Evolutionary conservation across 1,140 invertebrate genomes (phyloP).

Genomic region (Drosophila tsacasi): DNA sequence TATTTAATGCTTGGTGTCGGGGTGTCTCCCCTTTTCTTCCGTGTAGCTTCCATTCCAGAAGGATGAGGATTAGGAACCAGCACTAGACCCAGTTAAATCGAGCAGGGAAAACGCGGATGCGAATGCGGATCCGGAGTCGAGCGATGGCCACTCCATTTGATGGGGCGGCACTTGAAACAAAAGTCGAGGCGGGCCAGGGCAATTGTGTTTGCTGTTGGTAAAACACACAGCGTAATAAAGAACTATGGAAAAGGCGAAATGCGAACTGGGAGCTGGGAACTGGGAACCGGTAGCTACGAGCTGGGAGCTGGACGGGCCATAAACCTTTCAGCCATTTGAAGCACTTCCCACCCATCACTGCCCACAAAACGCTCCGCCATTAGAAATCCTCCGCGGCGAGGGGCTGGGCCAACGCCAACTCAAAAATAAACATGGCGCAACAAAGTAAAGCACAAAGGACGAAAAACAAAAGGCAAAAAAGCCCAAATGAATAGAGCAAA

Average conservation of each 20-base stretch:
- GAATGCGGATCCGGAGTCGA: constrained; percentile 23
- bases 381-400: constrained; percentile 25
- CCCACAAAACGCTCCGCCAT: constrained; percentile 43
- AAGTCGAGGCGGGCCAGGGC: constrained; percentile 55
- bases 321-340: constrained; percentile 54
- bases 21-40: background rate
- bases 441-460: constrained; percentile 54
- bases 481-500: constrained; percentile 57
- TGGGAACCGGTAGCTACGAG: background rate
- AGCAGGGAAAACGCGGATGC: constrained; percentile 41
- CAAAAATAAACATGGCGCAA: constrained; percentile 54
- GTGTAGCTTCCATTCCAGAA: background rate
- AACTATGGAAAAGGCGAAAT: constrained; percentile 49
- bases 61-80: constrained; percentile 15
- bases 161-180: constrained; percentile 64
- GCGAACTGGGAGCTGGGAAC: constrained; percentile 11
- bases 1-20: background rate
- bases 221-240: constrained; percentile 72
- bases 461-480: constrained; percentile 49
- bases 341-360: constrained; percentile 34
- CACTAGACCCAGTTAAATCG: constrained; percentile 62
- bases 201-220: constrained; percentile 76
- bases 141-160: constrained; percentile 61
- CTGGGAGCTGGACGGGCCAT: constrained; percentile 39
- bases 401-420: constrained; percentile 41